Conservation (phyloP, 2,888 invertebrate genomes). For the Drosophila villosipedis region DNA sequence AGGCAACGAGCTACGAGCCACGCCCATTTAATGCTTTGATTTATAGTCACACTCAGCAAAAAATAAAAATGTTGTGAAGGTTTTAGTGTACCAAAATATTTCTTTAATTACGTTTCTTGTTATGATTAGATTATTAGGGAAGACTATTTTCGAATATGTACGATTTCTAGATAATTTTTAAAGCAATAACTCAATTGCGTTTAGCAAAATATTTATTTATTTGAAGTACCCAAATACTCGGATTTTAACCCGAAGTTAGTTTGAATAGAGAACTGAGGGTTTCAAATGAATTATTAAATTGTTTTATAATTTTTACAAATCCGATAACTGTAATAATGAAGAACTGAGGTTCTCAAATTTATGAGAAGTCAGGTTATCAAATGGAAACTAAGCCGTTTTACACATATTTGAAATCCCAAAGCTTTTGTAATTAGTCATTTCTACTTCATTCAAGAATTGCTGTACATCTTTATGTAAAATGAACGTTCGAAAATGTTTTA, state of each 20-base stretch:
- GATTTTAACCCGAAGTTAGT: background rate
- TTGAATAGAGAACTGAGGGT: background rate
- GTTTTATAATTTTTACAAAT: background rate
- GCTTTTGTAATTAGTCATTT: background rate
- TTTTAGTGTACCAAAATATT: background rate
- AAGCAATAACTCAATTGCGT: background rate
- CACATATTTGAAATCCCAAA: background rate
- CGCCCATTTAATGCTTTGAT: constrained; percentile 80
- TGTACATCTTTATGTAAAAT: background rate
- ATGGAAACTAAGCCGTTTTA: accelerated
- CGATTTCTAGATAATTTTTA: background rate
- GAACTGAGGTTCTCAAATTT: background rate
- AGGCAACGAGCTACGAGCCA: constrained; percentile 24
- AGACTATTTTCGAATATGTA: accelerated
- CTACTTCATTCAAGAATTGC: background rate
- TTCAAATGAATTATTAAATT: background rate
- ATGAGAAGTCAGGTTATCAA: background rate
- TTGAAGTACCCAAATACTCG: background rate
- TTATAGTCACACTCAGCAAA: constrained; percentile 45
- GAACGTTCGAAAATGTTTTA: background rate
- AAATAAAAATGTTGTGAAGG: background rate
- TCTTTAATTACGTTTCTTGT: background rate
- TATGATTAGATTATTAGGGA: background rate
- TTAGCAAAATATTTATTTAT: background rate
- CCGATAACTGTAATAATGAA: background rate